These are phyloP conservation scores for Nymphicus hollandicus DNA, from an alignment of 2,113 vertebrate genomes.

Conservation along the genomic window DNA sequence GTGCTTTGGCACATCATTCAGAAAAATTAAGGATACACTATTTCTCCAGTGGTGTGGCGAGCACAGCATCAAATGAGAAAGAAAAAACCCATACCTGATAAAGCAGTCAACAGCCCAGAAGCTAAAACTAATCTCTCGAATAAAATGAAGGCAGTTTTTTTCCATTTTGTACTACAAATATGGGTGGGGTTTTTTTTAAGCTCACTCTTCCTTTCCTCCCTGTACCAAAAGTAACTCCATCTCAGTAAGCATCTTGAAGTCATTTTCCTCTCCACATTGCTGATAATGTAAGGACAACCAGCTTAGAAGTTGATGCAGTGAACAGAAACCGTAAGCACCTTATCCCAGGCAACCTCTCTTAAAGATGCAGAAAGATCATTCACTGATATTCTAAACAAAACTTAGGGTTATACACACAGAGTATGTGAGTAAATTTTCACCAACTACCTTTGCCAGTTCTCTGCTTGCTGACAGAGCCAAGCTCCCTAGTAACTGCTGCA, in stretches of 20 bases:
- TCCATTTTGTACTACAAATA: not conserved
- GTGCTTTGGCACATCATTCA: not conserved
- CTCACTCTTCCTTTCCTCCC: not conserved
- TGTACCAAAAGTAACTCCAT: not conserved
- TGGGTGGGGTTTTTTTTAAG: accelerated
- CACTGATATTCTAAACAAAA: not conserved
- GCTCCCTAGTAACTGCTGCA: not conserved
- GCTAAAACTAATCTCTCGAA: not conserved
- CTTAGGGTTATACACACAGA: not conserved
- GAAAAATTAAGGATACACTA: not conserved
- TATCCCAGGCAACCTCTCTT: not conserved
- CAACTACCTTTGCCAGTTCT: not conserved
- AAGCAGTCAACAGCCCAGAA: not conserved
- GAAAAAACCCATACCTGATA: not conserved
- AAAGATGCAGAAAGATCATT: not conserved
- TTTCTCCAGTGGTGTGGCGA: not conserved
- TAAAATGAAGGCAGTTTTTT: not conserved
- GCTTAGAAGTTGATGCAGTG: not conserved
- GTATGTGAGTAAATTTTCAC: not conserved
- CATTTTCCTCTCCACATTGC: not conserved
- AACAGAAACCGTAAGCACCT: not conserved
- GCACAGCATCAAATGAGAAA: not conserved
- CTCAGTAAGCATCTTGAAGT: not conserved
- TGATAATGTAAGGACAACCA: not conserved
- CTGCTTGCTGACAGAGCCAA: not conserved